Conservation (phyloP, 2,113 vertebrate genomes). For the Aptenodytes forsteri region DNA sequence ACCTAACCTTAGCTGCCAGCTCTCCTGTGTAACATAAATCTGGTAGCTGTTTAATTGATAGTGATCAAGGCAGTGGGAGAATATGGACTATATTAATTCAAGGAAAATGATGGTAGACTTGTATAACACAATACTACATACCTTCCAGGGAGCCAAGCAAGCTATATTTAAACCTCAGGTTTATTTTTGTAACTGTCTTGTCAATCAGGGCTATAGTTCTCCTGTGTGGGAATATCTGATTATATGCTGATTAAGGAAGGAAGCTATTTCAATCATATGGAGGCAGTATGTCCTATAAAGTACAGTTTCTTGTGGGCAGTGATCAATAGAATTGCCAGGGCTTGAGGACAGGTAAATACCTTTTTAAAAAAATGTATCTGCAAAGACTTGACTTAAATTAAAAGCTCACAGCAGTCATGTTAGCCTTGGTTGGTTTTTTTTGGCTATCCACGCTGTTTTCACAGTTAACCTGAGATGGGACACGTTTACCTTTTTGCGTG, state of each 20-base stretch:
- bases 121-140: conserved; percentile 73
- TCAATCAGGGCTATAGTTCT: conserved; percentile 75
- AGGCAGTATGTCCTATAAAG: conserved; percentile 32
- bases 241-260: conserved; percentile 66
- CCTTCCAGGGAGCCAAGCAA: conserved; percentile 62
- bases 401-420: not conserved
- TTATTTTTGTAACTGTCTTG: conserved; percentile 75
- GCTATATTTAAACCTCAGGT: conserved; percentile 74
- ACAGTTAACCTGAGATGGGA: not conserved
- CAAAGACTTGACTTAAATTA: not conserved
- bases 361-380: not conserved
- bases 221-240: conserved; percentile 67
- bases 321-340: not conserved
- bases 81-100: conserved; percentile 41
- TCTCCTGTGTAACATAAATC: not conserved
- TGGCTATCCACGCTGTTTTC: not conserved
- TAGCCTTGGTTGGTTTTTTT: not conserved
- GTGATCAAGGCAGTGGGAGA: conserved; percentile 20
- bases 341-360: conserved; percentile 16
- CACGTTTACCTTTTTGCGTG: not conserved
- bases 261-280: conserved; percentile 47
- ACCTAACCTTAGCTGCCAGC: conserved; percentile 10
- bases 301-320: conserved; percentile 29
- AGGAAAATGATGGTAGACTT: conserved; percentile 71
- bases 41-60: conserved; percentile 14